Percentiles rank a stretch among this genome's conserved stretches.
Evolutionary conservation across 2,797 vertebrate genomes (phyloP).

Genomic region (Dromococcyx pavoninus): DNA sequence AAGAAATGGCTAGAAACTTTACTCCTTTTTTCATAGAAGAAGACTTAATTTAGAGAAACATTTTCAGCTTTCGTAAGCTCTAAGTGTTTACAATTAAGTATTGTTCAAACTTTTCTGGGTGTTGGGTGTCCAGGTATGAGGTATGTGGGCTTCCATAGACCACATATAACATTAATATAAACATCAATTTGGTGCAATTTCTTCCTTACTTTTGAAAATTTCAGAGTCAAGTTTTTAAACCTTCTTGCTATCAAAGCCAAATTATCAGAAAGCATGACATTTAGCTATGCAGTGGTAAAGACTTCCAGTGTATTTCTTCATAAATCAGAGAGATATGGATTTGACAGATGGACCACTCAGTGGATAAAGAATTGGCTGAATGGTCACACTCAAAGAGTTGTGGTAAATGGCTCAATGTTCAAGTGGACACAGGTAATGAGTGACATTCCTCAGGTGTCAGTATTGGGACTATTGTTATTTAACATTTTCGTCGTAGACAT

Average conservation of each 20-base stretch:
- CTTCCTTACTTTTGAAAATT: not conserved
- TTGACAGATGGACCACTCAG: too few species aligned
- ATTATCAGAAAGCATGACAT: not conserved
- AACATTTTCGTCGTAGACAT: too few species aligned
- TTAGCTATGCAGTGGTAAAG: not conserved
- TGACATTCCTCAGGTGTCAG: too few species aligned
- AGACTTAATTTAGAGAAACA: not conserved
- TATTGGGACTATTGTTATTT: too few species aligned
- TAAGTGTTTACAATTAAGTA: not conserved
- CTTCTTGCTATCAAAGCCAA: not conserved
- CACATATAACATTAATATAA: fast-evolving
- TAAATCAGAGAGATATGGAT: not conserved
- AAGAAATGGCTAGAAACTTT: not conserved
- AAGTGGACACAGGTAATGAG: too few species aligned
- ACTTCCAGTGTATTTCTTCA: not conserved
- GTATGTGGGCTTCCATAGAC: not conserved
- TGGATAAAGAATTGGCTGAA: too few species aligned
- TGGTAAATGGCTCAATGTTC: too few species aligned
- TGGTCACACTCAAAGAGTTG: too few species aligned
- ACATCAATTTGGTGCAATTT: not conserved
- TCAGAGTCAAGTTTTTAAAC: not conserved
- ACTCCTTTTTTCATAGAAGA: not conserved
- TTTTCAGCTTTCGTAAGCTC: not conserved
- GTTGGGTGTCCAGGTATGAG: not conserved
- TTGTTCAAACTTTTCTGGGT: not conserved